Percentiles rank a stretch among this genome's conserved stretches.
Conservation (phyloP, 2,888 invertebrate genomes). For the Gasteruption jaculator region DNA sequence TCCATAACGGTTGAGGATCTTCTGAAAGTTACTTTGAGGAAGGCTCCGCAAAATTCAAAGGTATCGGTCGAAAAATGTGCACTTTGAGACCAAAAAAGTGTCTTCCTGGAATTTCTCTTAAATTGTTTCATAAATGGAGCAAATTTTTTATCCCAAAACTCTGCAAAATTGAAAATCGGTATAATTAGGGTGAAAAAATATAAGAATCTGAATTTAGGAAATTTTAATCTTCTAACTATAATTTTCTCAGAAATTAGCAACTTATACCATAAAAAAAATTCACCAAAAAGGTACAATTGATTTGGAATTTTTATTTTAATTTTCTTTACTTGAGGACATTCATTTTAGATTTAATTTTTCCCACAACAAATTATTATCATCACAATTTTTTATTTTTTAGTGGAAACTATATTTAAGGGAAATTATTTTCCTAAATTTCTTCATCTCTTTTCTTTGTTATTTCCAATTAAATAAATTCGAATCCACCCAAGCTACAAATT, state of each 20-base stretch:
- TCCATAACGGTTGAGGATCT: constrained; percentile 48
- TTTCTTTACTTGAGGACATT: too few species aligned
- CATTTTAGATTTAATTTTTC: too few species aligned
- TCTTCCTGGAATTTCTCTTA: too few species aligned
- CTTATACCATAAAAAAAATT: too few species aligned
- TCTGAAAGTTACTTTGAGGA: constrained; percentile 44
- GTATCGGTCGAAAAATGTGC: constrained; percentile 26
- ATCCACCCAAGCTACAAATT: neutral
- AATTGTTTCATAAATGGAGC: too few species aligned
- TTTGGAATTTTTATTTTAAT: constrained; percentile 7
- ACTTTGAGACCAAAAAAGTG: neutral
- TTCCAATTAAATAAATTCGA: neutral
- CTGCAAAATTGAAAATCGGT: neutral
- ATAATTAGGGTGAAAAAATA: too few species aligned
- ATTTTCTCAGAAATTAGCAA: neutral
- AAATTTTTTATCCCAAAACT: neutral
- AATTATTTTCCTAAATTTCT: neutral
- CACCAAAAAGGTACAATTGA: too few species aligned
- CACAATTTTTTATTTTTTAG: too few species aligned
- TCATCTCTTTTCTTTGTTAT: too few species aligned
- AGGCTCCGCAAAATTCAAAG: constrained; percentile 37
- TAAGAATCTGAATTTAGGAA: constrained; percentile 1
- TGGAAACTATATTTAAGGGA: too few species aligned
- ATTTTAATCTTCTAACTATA: constrained; percentile 1
- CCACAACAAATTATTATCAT: too few species aligned